phyloP scores from a whole-genome alignment of 2,797 vertebrate species.

The Hafferia zeledoni region DNA sequence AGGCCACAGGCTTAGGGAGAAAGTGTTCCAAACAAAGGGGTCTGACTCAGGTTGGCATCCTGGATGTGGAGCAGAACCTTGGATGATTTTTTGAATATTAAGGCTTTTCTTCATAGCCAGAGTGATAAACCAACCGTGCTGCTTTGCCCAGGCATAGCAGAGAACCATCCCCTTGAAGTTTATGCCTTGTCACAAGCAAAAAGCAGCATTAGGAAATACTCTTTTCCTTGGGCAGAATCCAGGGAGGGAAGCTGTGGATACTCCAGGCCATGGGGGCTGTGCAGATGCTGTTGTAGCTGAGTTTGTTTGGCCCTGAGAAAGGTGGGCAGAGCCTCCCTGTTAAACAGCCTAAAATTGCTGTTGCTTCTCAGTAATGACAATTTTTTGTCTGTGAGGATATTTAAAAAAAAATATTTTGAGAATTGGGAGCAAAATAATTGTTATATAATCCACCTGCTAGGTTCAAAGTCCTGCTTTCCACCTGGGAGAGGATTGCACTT shows the following conservation, averaged over 20 bases:
- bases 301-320: not conserved
- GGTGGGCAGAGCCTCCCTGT: not conserved
- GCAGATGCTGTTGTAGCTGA: not conserved
- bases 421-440: not conserved
- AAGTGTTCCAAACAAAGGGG: not conserved
- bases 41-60: not conserved
- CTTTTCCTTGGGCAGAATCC: not conserved
- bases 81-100: accelerated
- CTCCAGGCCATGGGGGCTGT: not conserved
- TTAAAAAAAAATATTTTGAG: not conserved
- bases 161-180: not conserved
- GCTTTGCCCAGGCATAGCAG: not conserved
- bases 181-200: not conserved
- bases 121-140: not conserved
- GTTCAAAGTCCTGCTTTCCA: not conserved
- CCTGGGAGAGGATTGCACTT: not conserved
- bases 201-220: not conserved
- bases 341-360: not conserved
- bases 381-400: not conserved
- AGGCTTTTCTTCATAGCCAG: not conserved
- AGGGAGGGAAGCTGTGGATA: not conserved
- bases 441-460: not conserved
- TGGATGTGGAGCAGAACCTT: accelerated
- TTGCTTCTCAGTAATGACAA: not conserved
- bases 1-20: not conserved